A percentile compares a stretch with the other conserved stretches of the same genome.
These are phyloP conservation scores for Agapornis canus DNA, from an alignment of 2,797 vertebrate genomes.

Conservation along the genomic window DNA sequence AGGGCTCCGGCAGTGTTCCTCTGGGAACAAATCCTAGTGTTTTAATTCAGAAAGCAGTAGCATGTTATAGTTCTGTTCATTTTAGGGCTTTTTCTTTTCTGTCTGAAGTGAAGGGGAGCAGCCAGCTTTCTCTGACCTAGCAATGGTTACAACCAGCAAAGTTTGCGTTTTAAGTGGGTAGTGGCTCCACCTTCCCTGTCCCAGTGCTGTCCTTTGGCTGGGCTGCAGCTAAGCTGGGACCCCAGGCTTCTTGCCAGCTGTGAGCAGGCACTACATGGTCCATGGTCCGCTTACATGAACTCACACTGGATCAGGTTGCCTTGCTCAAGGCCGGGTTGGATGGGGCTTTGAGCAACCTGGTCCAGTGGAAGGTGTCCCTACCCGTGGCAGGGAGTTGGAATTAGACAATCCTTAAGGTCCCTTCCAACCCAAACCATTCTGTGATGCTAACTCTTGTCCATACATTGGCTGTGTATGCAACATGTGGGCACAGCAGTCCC, in stretches of 20 bases:
- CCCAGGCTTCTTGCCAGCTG: background rate
- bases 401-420: too few species aligned
- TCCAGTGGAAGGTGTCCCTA: background rate
- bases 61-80: background rate
- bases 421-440: too few species aligned
- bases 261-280: background rate
- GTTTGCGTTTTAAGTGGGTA: background rate
- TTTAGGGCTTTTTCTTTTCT: background rate
- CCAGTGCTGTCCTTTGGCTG: background rate
- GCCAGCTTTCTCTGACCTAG: background rate
- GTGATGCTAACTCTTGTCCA: too few species aligned
- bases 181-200: background rate
- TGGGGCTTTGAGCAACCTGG: background rate
- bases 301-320: background rate
- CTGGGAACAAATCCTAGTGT: background rate
- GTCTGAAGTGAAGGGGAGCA: background rate
- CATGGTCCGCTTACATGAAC: accelerated
- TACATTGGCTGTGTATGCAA: too few species aligned
- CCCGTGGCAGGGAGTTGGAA: too few species aligned
- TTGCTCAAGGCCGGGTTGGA: too few species aligned
- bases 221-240: background rate
- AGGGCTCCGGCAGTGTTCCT: background rate
- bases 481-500: too few species aligned
- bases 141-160: background rate
- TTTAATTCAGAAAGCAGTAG: background rate